Base-by-base conservation (phyloP, 2,888 invertebrate species). In the Actias luna region DNA sequence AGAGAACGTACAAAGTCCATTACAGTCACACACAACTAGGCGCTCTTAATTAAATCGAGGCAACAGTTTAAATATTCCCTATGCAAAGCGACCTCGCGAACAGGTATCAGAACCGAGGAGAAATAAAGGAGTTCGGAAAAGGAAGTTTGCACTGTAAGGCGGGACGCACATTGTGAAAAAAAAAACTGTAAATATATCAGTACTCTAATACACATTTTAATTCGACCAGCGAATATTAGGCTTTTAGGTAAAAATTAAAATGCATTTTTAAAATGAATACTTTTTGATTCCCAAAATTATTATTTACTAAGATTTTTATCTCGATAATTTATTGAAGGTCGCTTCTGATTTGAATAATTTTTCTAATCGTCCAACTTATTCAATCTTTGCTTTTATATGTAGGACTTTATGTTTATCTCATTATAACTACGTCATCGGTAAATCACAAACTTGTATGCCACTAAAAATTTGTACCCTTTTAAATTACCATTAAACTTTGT, bases 61-160 rank as follows among this genome's bases (percentile, higher is more conserved):
- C 52, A 52, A 58, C 55, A 36, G 12, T 52, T 57, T 29, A 59
- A 42, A 61, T 36, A 61, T 61, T 61, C 39, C 57, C 61, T 57
- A 61, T 61, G 61, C 57, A 57, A 61, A 61, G 57, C 57, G 50
- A 52, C 50, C n/a, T 5, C 50, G 14, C 14, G 22, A 16, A 46
- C 33, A 36, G 31, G 57, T 52, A 72, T 74, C 64, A 74, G 67
- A 72, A 59, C 27, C 27, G 35, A 71, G 75, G 70, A 68, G 69
- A 77, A 74, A 72, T 75, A 74, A 72, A 76, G 69, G 64, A 71
- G 68, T 61, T 59, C 63, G 27, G 25, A 52, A 12, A 52, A 52
- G 52, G 52, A 52, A 52, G 52, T 52, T 52, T 14, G 52, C 25
- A 5, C 27, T 29, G 16, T 52, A 52, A 46, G 46, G n/a, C 36